Percentiles rank a stretch among this genome's conserved stretches.
These are phyloP conservation scores for Hiodon tergisus DNA, from an alignment of 2,113 vertebrate species.

Conservation along the genomic window DNA sequence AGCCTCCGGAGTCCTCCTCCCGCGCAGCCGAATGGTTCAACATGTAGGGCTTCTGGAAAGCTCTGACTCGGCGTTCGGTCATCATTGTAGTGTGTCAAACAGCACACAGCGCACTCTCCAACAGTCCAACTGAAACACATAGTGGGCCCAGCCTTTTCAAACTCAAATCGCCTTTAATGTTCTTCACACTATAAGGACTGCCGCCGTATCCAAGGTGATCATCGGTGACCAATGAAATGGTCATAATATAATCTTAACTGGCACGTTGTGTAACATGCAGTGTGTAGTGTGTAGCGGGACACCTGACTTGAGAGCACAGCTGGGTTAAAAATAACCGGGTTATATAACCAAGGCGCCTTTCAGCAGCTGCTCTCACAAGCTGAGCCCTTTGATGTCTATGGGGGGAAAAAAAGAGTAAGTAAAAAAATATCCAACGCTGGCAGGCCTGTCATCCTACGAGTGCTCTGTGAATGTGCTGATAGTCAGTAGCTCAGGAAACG, in stretches of 20 bases:
- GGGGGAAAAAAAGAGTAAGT: not conserved
- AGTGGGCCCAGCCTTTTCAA: not conserved
- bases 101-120: no score
- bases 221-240: not conserved
- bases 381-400: constrained; percentile 10
- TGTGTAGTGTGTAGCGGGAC: not conserved
- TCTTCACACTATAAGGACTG: not conserved
- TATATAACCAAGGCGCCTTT: constrained; percentile 12
- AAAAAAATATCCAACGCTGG: constrained; percentile 3
- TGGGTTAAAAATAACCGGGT: constrained; percentile 17
- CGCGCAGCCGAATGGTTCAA: not conserved
- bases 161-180: not conserved
- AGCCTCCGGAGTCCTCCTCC: not conserved
- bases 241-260: not conserved
- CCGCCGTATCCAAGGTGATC: not conserved
- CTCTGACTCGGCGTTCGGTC: no score
- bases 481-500: not conserved
- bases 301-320: constrained; percentile 5
- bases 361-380: constrained; percentile 10
- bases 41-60: no score
- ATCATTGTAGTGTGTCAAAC: no score
- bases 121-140: no score
- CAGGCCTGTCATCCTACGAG: not conserved
- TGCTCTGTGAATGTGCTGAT: not conserved
- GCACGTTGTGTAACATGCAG: not conserved